Conservation (phyloP, 2,797 vertebrate species). For the Leucoraja ocellata region DNA sequence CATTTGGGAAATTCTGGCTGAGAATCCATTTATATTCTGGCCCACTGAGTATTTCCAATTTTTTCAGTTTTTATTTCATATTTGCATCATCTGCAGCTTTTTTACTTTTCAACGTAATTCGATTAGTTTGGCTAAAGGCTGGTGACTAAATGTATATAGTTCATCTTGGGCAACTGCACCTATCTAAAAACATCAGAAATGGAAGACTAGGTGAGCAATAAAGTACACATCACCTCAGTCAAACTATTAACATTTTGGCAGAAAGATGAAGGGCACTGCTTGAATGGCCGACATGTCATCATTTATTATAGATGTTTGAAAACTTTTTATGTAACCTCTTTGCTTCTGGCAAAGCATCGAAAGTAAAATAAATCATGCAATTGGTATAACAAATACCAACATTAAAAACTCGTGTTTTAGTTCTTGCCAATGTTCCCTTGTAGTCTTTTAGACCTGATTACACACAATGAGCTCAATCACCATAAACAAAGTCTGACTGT, state of each 20-base stretch:
- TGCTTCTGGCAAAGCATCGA: not conserved
- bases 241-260: not conserved
- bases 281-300: not conserved
- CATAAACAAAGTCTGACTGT: not conserved
- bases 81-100: no score
- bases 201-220: not conserved
- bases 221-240: not conserved
- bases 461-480: not conserved
- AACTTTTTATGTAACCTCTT: not conserved
- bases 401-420: not conserved
- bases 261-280: not conserved
- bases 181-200: not conserved
- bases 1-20: not conserved
- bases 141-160: not conserved
- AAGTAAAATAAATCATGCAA: not conserved
- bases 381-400: not conserved
- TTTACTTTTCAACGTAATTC: not conserved
- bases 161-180: not conserved
- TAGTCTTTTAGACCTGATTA: not conserved
- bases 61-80: no score
- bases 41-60: no score
- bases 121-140: not conserved
- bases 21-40: no score
- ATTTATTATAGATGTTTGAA: not conserved
- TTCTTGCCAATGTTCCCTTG: not conserved